Evolutionary conservation across 2,797 vertebrate genomes (phyloP), one percentile per base, ranked within the genome.

Genomic region (Centroberyx gerrardi): DNA sequence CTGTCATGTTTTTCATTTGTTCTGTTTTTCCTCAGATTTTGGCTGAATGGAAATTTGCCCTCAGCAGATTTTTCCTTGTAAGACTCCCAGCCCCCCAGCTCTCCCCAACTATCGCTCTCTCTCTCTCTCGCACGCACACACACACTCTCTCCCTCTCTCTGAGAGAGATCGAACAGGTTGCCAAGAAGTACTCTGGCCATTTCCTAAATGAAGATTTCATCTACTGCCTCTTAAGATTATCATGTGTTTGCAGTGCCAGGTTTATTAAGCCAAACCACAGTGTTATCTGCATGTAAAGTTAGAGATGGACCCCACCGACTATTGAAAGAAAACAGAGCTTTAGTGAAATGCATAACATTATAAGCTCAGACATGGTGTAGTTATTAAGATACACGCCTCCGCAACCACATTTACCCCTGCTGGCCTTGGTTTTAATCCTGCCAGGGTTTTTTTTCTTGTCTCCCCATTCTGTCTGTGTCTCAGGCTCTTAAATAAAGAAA

Each of bases 121-220:
- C 65, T 17, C 71, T 68, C 58, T 76, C 51, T 72, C 28, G 62
- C 38, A 40, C 53, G 22, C 72, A 52, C 64, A 3, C 64, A 42
- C 65, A n/a, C 64, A 5, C 48, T 3, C 2, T 42, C 59, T 52
- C 63, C 10, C 6, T 66, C 63, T 59, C 72, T 80, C 72, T 87
- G 75, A 82, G 85, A 68, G 62, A 72, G 84, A 84, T 81, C 48
- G 62, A 84, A 72, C 70, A 53, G 44, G 44, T 58, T 82, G 81
- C 84, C 89, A 90, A 87, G 33, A 81, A 75, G 63, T 59, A 42
- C 62, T 80, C 64, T 82, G 76, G 72, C 68, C 80, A 72, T 86
- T 90, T 91, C 74, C 80, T 80, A 87, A 89, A 89, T 80, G 61
- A 86, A 80, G 77, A 87, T 77, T 88, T 89, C 44, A 63, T 87